Evolutionary conservation across 2,888 invertebrate genomes (phyloP).

Genomic region (Halocaridina rubra): DNA sequence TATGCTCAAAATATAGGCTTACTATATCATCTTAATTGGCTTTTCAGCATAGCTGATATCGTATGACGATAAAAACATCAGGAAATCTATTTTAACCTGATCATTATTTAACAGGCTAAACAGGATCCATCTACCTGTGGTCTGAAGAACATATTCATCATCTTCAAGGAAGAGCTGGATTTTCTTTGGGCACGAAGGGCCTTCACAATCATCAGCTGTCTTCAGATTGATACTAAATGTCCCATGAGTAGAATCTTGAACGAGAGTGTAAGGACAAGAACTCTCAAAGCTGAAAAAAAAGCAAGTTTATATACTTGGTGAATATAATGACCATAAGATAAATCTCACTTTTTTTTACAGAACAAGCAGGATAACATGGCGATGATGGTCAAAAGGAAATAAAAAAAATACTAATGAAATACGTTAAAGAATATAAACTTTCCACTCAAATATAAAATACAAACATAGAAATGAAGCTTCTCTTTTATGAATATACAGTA

Average conservation of each 20-base stretch:
- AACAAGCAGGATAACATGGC: not conserved
- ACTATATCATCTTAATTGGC: too few species aligned
- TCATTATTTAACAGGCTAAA: too few species aligned
- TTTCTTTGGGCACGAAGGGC: conserved; percentile 71
- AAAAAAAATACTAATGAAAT: too few species aligned
- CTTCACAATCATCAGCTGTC: conserved; percentile 72
- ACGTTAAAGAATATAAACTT: too few species aligned
- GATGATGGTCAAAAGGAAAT: too few species aligned
- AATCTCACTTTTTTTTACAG: not conserved
- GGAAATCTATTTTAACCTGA: too few species aligned
- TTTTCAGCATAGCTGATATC: too few species aligned
- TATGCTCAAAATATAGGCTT: too few species aligned
- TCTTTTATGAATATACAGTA: too few species aligned
- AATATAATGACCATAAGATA: not conserved
- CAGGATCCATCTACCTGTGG: conserved; percentile 46
- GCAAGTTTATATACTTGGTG: not conserved
- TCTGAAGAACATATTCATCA: conserved; percentile 74
- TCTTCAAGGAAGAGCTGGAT: conserved; percentile 79
- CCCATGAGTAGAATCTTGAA: conserved; percentile 78
- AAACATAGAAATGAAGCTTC: too few species aligned
- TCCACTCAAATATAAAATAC: too few species aligned
- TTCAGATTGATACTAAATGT: conserved; percentile 77
- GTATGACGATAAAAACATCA: too few species aligned
- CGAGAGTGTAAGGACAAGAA: conserved; percentile 80
- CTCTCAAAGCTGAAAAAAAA: conserved; percentile 76